Base-by-base conservation (phyloP, 1,140 invertebrate genomes). In the Leptinotarsa undecemlineata region DNA sequence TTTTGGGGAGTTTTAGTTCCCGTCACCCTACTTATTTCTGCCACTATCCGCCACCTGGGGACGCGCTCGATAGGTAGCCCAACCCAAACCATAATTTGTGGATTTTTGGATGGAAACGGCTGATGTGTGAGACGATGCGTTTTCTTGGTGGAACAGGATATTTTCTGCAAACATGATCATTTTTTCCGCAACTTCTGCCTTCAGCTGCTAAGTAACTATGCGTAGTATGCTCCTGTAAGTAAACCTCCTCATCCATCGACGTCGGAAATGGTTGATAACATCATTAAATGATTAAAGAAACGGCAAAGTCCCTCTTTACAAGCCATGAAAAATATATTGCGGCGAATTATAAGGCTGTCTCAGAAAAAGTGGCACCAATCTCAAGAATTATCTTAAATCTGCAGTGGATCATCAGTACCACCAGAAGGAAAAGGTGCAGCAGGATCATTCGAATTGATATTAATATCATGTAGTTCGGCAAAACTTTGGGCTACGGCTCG, bases 341-440 rank as follows among this genome's bases (percentile, higher is more conserved):
- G 4, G 72, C 78, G 48, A 77, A 79, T 62, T 79, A 79, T 42
- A 77, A 77, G 26, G 78, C 77, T n/a, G 72, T 77, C 60, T 51
- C 76, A 15, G 78, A 79, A 42, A 79, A 79, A 81, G 78, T 87
- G 73, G 86, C 88, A 8, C 88, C 88, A n/a, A 90, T 90, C 84
- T 90, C 73, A 89, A 88, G 76, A 90, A 89, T 74, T 89, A 88
- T 72, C 79, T 91, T 76, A 90, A 89, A 80, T 83, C 81, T 62
- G 88, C 89, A 26, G 89, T 91, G 21, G 89, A 26, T 83, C 84
- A 4, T 78, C 91, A 48, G 86, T 90, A 4, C 89, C 90, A 84
- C 88, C 88, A 42, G 90, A 90, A 79, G 89, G 90, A 17, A 90
- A 90, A 77, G 89, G 90, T 6, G 90, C 89, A 0, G 87, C 87